Evolutionary conservation across 1,140 invertebrate species (phyloP).

Genomic region (Trachelipus rathkii): DNA sequence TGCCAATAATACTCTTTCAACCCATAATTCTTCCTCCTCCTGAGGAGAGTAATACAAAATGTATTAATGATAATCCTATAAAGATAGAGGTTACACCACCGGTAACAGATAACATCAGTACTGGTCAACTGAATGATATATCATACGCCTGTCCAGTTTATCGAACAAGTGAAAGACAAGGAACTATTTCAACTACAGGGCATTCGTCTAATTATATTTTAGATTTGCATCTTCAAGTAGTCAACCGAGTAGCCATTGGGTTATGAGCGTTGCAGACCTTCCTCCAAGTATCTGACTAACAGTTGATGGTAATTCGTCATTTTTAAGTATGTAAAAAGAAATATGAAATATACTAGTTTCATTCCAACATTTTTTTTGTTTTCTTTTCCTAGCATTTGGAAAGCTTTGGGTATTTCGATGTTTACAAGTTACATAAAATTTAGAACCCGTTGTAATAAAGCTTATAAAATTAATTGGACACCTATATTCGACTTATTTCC

Average conservation of each 20-base stretch:
- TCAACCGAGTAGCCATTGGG: constrained; percentile 53
- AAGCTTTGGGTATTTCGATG: no score
- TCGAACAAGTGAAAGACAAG: constrained; percentile 54
- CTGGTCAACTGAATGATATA: not conserved
- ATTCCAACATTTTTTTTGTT: no score
- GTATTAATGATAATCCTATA: constrained; percentile 12
- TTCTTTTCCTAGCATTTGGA: no score
- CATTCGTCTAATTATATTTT: constrained; percentile 58
- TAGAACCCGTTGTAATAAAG: no score
- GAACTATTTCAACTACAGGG: constrained; percentile 56
- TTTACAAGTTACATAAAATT: no score
- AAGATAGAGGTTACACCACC: constrained; percentile 6
- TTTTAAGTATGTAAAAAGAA: no score
- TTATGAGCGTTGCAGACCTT: constrained; percentile 54
- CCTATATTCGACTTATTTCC: no score
- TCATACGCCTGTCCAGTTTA: constrained; percentile 54
- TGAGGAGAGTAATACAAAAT: not conserved
- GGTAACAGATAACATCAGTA: not conserved
- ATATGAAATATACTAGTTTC: no score
- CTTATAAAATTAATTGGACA: no score
- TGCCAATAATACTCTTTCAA: constrained; percentile 54
- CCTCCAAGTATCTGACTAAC: no score
- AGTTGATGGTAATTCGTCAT: no score
- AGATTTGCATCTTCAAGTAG: constrained; percentile 51
- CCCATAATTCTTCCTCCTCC: constrained; percentile 45